Percentiles rank a stretch among this genome's conserved stretches.
Evolutionary conservation across 2,797 vertebrate genomes (phyloP).

Genomic region (Delichon dasypus): DNA sequence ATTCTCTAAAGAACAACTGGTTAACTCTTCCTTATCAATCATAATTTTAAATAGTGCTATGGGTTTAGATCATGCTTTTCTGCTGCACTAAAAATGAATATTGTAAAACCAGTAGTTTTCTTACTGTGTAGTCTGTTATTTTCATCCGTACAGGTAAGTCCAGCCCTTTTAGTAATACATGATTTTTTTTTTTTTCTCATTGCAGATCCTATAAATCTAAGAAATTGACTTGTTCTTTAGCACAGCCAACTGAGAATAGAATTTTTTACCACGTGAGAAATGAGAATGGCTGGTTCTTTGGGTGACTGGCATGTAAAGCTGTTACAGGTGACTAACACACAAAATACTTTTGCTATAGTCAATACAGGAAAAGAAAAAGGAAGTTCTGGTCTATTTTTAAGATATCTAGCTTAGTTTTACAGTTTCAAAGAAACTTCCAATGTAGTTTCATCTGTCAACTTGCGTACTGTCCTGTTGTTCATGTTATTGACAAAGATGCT

Average conservation of each 20-base stretch:
- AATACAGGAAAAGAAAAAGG: background rate
- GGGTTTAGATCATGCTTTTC: background rate
- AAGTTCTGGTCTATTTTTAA: background rate
- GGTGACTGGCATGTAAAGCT: background rate
- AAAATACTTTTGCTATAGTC: background rate
- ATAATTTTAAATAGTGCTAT: background rate
- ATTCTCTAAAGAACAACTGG: background rate
- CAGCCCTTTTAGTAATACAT: background rate
- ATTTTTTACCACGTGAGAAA: background rate
- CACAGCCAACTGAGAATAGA: background rate
- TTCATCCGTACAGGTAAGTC: background rate
- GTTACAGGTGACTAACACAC: background rate
- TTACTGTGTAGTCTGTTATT: accelerated
- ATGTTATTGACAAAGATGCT: background rate
- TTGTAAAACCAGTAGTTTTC: background rate
- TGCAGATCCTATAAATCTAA: background rate
- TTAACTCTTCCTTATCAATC: background rate
- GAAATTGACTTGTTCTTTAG: background rate
- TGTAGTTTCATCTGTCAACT: background rate
- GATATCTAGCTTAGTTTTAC: background rate
- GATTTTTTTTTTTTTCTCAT: background rate
- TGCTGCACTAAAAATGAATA: background rate
- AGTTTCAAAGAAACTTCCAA: background rate
- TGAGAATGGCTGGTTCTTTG: background rate
- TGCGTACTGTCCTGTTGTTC: background rate